Percentiles rank a stretch among this genome's conserved stretches.
phyloP scores from a whole-genome alignment of 2,797 vertebrate genomes.

The Gambusia yucatana region DNA sequence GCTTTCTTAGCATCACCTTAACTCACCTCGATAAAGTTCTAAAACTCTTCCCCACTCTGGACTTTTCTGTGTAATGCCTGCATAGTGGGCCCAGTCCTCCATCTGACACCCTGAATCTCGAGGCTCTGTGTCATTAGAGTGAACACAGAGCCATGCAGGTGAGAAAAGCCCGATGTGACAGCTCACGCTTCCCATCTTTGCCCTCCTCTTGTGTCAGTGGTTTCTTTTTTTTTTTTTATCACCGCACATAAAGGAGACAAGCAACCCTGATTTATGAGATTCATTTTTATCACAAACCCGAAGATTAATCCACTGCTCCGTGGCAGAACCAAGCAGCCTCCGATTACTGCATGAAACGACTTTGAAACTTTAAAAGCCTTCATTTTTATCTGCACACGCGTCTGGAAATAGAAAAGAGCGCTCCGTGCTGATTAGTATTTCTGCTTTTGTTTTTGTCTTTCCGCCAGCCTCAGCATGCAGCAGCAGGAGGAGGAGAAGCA shows the following conservation, averaged over 20 bases:
- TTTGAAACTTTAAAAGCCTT: constrained; percentile 52
- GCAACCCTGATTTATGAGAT: constrained; percentile 18
- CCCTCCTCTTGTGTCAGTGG: neutral
- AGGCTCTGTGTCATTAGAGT: constrained; percentile 60
- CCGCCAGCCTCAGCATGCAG: constrained; percentile 49
- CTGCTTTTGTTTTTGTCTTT: constrained; percentile 66
- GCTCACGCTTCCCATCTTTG: neutral
- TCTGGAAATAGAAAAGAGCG: constrained; percentile 62
- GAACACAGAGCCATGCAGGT: constrained; percentile 58
- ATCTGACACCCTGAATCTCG: constrained; percentile 52
- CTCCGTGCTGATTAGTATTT: constrained; percentile 70
- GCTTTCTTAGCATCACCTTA: constrained; percentile 45
- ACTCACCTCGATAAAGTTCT: constrained; percentile 27
- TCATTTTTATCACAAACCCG: constrained; percentile 33
- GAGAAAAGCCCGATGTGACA: constrained; percentile 29
- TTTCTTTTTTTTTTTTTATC: constrained; percentile 32
- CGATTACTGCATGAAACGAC: constrained; percentile 46
- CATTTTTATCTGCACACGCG: constrained; percentile 46
- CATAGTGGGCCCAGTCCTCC: constrained; percentile 56
- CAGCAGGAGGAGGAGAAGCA: constrained; percentile 48
- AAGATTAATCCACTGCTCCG: constrained; percentile 44
- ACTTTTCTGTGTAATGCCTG: constrained; percentile 37
- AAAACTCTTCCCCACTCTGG: constrained; percentile 19
- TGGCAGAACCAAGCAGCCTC: constrained; percentile 41
- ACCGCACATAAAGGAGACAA: constrained; percentile 20